A percentile compares a stretch with the other conserved stretches of the same genome.
These are phyloP conservation scores for Colius striatus DNA, from an alignment of 2,113 vertebrate species.

Conservation along the genomic window DNA sequence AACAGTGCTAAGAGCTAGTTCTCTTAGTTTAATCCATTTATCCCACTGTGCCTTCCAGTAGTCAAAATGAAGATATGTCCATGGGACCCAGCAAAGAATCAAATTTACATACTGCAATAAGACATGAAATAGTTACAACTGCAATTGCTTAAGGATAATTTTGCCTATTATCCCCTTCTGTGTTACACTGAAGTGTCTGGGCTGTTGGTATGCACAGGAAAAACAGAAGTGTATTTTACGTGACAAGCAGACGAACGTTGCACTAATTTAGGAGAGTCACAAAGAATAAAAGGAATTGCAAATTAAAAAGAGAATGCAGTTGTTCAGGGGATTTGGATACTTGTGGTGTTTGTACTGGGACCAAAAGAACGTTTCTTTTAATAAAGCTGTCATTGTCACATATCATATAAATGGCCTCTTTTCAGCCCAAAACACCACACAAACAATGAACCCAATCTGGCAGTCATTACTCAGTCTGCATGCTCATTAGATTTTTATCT, in stretches of 20 bases:
- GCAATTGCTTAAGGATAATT: conserved; percentile 59
- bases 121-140: conserved; percentile 56
- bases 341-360: conserved; percentile 10
- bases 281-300: conserved; percentile 17
- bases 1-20: conserved; percentile 43
- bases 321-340: conserved; percentile 23
- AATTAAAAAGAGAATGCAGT: not conserved
- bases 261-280: not conserved
- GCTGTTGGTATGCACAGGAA: not conserved
- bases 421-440: conserved; percentile 19
- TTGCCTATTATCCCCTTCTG: conserved; percentile 48
- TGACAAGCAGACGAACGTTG: conserved; percentile 9
- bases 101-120: conserved; percentile 57
- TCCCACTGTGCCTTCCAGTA: conserved; percentile 39
- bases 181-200: not conserved
- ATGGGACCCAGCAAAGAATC: conserved; percentile 39
- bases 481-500: not conserved
- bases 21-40: conserved; percentile 56
- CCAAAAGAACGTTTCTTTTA: conserved; percentile 23
- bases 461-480: conserved; percentile 14
- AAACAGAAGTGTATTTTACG: conserved; percentile 9
- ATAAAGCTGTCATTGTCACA: conserved; percentile 17
- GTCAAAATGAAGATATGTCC: conserved; percentile 59
- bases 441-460: not conserved
- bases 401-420: not conserved